These are phyloP conservation scores for Esperia sulphurella DNA, from an alignment of 2,888 invertebrate genomes.

Conservation along the genomic window DNA sequence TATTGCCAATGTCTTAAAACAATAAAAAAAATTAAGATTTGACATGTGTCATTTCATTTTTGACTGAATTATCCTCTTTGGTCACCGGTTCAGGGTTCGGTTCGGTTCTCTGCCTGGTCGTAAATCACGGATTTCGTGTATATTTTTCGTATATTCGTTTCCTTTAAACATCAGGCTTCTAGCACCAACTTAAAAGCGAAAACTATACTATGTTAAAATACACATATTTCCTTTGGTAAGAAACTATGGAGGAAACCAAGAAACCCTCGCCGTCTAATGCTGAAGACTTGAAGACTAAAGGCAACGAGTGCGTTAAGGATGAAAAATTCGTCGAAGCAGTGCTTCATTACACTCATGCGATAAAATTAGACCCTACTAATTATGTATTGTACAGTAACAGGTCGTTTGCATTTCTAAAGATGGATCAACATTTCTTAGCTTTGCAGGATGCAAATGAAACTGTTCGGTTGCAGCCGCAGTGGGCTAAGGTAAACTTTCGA, in stretches of 20 bases:
- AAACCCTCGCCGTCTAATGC: conserved; percentile 48
- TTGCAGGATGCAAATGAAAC: conserved; percentile 88
- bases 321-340: conserved; percentile 87
- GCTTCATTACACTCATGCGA: conserved; percentile 88
- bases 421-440: conserved; percentile 87
- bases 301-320: conserved; percentile 87
- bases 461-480: conserved; percentile 85
- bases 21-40: too few species aligned
- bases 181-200: too few species aligned
- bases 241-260: conserved; percentile 54
- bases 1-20: too few species aligned
- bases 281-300: conserved; percentile 84
- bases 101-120: too few species aligned
- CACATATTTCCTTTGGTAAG: background rate
- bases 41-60: too few species aligned
- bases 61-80: too few species aligned
- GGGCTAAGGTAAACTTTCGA: conserved; percentile 83
- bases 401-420: conserved; percentile 87
- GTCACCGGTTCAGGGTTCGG: too few species aligned
- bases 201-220: background rate
- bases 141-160: too few species aligned
- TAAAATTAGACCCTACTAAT: conserved; percentile 85
- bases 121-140: too few species aligned
- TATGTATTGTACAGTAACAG: conserved; percentile 88
- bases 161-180: too few species aligned